These are phyloP conservation scores for Diglossa cyanea DNA, from an alignment of 2,797 vertebrate genomes.

Conservation along the genomic window DNA sequence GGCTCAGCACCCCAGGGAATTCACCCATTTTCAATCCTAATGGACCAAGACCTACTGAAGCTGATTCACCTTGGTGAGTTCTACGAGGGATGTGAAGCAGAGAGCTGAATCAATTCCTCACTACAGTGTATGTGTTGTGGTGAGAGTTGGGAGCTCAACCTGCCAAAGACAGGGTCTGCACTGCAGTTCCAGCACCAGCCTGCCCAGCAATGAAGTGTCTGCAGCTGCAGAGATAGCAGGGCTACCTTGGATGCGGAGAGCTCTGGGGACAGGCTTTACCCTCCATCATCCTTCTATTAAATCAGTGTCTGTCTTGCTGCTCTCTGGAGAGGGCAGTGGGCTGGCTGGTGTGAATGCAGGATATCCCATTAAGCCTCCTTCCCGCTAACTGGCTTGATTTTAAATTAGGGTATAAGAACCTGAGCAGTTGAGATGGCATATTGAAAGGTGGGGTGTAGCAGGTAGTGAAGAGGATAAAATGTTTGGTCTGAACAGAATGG, in stretches of 20 bases:
- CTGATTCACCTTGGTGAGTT: neutral
- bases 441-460: neutral
- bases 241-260: neutral
- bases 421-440: neutral
- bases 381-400: neutral
- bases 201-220: neutral
- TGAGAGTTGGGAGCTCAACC: neutral
- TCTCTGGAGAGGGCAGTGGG: neutral
- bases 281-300: neutral
- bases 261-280: neutral
- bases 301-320: neutral
- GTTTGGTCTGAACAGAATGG: neutral
- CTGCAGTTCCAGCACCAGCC: neutral
- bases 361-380: neutral
- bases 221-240: neutral
- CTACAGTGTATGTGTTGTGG: accelerated
- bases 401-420: neutral
- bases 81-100: neutral
- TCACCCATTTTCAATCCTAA: neutral
- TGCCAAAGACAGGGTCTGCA: neutral
- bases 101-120: neutral
- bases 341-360: neutral
- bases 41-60: neutral
- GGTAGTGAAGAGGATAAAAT: neutral
- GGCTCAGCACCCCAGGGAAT: neutral